phyloP scores from a whole-genome alignment of 1,140 invertebrate genomes.

The Wasmannia auropunctata region DNA sequence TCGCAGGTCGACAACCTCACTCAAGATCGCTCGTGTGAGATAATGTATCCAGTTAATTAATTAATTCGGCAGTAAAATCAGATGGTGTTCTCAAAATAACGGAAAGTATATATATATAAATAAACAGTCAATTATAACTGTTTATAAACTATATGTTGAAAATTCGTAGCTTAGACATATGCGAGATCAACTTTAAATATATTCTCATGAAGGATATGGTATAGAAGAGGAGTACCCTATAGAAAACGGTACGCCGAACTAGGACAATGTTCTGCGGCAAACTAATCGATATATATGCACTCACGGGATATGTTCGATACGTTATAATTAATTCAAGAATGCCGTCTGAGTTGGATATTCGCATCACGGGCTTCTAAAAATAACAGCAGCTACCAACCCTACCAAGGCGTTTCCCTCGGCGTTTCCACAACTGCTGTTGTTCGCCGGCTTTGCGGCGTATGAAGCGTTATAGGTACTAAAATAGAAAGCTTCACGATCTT shows the following conservation, averaged over 20 bases:
- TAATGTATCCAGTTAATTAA: neutral
- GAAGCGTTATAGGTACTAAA: neutral
- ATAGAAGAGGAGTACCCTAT: neutral
- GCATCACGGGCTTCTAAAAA: conserved; percentile 31
- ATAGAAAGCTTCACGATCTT: neutral
- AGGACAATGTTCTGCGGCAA: neutral
- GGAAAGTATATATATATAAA: neutral
- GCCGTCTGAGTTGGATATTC: neutral
- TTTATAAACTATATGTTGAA: neutral
- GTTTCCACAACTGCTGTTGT: conserved; percentile 5
- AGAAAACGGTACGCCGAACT: neutral
- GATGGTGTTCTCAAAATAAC: neutral
- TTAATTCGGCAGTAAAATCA: neutral
- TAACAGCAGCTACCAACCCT: neutral
- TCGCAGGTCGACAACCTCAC: conserved; percentile 32
- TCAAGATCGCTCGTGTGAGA: neutral
- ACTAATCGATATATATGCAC: neutral
- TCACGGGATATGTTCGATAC: neutral
- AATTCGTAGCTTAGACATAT: neutral
- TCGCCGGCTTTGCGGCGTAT: neutral
- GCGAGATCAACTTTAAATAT: neutral
- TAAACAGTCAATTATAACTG: neutral
- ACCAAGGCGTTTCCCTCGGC: neutral
- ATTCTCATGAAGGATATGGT: neutral
- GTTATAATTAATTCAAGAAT: conserved; percentile 38